Evolutionary conservation across 2,797 vertebrate species (phyloP).

Genomic region (Lepidocolaptes lacrymiger): DNA sequence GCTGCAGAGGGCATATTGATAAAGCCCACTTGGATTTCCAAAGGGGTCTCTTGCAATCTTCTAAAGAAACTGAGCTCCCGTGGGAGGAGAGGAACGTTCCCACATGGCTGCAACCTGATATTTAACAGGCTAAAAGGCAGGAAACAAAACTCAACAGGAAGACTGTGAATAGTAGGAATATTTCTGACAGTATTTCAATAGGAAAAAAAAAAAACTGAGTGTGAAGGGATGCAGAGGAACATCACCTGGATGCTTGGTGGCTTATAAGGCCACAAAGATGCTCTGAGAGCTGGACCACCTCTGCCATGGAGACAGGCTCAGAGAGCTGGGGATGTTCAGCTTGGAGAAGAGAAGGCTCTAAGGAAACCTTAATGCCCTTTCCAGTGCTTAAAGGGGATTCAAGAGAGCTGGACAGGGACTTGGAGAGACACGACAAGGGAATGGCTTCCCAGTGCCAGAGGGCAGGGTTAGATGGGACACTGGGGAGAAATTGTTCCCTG

Average conservation of each 20-base stretch:
- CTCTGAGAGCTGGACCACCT: neutral
- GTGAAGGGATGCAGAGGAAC: neutral
- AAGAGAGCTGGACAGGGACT: neutral
- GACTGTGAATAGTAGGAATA: neutral
- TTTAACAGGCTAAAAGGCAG: neutral
- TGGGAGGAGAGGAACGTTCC: neutral
- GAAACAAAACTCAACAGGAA: neutral
- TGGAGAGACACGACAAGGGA: neutral
- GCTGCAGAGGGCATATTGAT: neutral
- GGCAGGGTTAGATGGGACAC: fast-evolving
- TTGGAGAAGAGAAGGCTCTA: neutral
- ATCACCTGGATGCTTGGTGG: fast-evolving
- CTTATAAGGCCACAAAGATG: neutral
- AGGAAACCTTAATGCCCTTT: fast-evolving
- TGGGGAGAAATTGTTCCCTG: neutral
- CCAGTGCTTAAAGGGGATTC: fast-evolving
- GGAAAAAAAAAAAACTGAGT: neutral
- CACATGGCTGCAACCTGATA: fast-evolving
- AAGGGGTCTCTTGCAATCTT: neutral
- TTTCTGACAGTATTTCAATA: neutral
- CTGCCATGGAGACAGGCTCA: neutral
- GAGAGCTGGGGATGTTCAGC: neutral
- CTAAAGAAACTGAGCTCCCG: neutral
- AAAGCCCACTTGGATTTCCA: neutral
- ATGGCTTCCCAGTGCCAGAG: neutral